A percentile compares a stretch with the other conserved stretches of the same genome.
Conservation (phyloP, 2,113 vertebrate genomes). For the Coracopsis vasa region DNA sequence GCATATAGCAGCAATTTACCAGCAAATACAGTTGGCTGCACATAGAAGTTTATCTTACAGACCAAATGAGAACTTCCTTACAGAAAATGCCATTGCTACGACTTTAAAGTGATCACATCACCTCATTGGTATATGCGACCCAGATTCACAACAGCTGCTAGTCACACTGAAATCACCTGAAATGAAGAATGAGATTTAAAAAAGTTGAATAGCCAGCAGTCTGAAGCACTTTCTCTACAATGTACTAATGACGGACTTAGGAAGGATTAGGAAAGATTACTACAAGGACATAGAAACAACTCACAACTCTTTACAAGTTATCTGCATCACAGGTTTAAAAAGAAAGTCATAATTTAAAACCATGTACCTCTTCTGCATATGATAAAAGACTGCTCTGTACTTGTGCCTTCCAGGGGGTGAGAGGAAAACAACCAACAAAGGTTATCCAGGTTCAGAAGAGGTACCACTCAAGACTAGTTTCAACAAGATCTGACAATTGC, state of each 20-base stretch:
- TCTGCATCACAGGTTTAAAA: background rate
- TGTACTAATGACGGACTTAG: background rate
- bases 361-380: background rate
- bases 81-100: background rate
- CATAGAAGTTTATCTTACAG: background rate
- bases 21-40: background rate
- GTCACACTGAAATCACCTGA: background rate
- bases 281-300: background rate
- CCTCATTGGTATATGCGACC: background rate
- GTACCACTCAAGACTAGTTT: background rate
- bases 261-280: background rate
- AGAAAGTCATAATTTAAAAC: background rate
- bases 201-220: background rate
- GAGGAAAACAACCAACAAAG: background rate
- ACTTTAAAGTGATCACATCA: background rate
- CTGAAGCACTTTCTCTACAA: background rate
- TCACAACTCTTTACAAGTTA: background rate
- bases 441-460: background rate
- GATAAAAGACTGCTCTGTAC: background rate
- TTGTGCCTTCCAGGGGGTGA: background rate
- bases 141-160: background rate
- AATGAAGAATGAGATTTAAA: background rate
- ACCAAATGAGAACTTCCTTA: background rate
- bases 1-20: background rate
- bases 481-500: background rate